Base-by-base conservation (phyloP, 2,888 invertebrate genomes). In the Dasysyrphus tricinctus region DNA sequence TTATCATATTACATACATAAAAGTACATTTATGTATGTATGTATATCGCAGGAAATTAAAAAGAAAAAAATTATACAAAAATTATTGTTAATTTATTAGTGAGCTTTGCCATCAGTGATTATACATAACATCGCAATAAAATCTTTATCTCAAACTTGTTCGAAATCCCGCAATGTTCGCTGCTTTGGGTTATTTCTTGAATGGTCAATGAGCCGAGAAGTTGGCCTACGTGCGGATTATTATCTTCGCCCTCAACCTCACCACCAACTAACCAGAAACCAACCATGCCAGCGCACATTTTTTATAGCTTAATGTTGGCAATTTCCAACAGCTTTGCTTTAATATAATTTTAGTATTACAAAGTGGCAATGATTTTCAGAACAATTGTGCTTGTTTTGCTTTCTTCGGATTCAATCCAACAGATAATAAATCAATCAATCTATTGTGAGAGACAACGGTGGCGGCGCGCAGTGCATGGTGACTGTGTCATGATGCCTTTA, bases 381-480 rank as follows among this genome's bases (percentile, higher is more conserved):
- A 44, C 32, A 44, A 63, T 63, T 44, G 42, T 42, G 42, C 61
- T 42, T 9, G 42, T 65, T 47, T 65, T 32, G 56, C 56, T 79
- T 79, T 79, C 79, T 79, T 65, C 47, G 47, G 56, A 65, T 79
- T 54, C 42, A 56, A 24, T 63, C 29, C 61, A 63, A 24, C n/a
- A 37, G 37, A 65, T 32, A 34, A 57, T 67, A 69, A 57, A 69
- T 83, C 73, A 69, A 77, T 83, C 73, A 78, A 57, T 63, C 59
- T 69, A 44, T 49, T 65, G 49, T 37, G 5, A 67, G 19, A n/a
- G 29, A 11, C n/a, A 42, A 24, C 44, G 16, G 29, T 8, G 29
- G n/a, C 6, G 16, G 29, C 6, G 12, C 24, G 47, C 16, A 9
- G 44, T 11, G 49, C 32, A 7, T 32, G n/a, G 63, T n/a, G 32